These are phyloP conservation scores for Tachycineta bicolor DNA, from an alignment of 2,113 vertebrate genomes.

Conservation along the genomic window DNA sequence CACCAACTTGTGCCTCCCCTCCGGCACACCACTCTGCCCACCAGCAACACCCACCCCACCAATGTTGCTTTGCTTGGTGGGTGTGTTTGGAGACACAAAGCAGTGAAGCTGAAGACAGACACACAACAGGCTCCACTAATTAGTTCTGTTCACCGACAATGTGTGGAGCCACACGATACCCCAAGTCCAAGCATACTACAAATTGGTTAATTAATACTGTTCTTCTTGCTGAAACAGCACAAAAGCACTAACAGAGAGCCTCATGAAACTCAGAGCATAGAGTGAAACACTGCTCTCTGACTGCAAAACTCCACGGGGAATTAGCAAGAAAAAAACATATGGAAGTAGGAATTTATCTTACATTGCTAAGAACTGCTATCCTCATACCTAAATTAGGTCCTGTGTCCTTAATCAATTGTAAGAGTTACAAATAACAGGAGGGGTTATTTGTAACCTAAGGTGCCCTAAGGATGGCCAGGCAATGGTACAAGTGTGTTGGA, in stretches of 20 bases:
- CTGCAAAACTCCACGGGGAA: not conserved
- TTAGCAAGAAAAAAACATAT: rapidly evolving
- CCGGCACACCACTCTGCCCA: not conserved
- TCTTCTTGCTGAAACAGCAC: not conserved
- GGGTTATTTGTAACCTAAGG: no score
- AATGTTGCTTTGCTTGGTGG: rapidly evolving
- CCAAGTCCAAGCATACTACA: not conserved
- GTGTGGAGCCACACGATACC: not conserved
- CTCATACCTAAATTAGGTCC: not conserved
- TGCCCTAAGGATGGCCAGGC: not conserved
- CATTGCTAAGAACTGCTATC: not conserved
- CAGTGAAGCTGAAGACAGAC: not conserved
- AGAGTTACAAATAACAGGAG: not conserved
- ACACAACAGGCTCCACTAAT: not conserved
- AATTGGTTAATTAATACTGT: not conserved
- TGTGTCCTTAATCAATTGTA: not conserved
- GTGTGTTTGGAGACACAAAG: not conserved
- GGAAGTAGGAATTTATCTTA: not conserved
- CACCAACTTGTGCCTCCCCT: not conserved
- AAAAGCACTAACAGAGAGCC: not conserved
- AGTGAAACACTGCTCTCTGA: not conserved
- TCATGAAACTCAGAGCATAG: not conserved
- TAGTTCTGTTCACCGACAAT: not conserved
- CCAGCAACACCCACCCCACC: not conserved
- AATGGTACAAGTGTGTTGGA: not conserved